Percentiles rank a stretch among this genome's conserved stretches.
Evolutionary conservation across 2,888 invertebrate genomes (phyloP).

Genomic region (Brenthis hecate): DNA sequence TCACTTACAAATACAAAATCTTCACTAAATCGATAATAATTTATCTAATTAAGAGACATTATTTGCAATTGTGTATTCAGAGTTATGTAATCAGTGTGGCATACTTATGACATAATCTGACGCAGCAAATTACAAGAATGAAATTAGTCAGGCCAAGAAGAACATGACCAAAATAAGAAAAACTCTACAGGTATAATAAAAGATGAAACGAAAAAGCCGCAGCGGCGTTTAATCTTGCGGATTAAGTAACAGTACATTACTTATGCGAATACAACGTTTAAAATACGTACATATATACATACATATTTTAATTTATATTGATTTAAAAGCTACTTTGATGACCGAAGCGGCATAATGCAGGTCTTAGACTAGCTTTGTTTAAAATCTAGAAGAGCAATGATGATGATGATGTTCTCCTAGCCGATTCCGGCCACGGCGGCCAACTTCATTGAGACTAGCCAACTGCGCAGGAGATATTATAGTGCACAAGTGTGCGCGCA

Average conservation of each 20-base stretch:
- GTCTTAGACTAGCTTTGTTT: too few species aligned
- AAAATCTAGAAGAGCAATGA: too few species aligned
- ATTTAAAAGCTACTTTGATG: conserved; percentile 1
- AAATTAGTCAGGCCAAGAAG: conserved; percentile 6
- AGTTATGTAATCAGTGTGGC: conserved; percentile 6
- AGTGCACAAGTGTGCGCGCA: too few species aligned
- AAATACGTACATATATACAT: conserved; percentile 2
- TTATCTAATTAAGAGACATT: neutral
- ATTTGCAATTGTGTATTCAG: neutral
- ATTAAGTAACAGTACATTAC: conserved; percentile 49
- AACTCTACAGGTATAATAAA: conserved; percentile 30
- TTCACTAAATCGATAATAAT: too few species aligned
- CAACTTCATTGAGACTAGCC: too few species aligned
- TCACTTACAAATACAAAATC: too few species aligned
- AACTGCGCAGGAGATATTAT: too few species aligned
- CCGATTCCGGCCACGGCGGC: too few species aligned
- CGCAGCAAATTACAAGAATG: neutral
- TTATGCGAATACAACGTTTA: conserved; percentile 38
- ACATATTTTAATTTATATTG: conserved; percentile 7
- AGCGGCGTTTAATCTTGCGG: conserved; percentile 45
- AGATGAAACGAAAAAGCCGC: conserved; percentile 37
- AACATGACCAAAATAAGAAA: conserved; percentile 20
- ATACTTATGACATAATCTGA: conserved; percentile 3
- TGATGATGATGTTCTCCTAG: too few species aligned
- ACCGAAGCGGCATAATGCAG: too few species aligned